Evolutionary conservation across 2,888 invertebrate genomes (phyloP).

Genomic region (Drosophila mimica): DNA sequence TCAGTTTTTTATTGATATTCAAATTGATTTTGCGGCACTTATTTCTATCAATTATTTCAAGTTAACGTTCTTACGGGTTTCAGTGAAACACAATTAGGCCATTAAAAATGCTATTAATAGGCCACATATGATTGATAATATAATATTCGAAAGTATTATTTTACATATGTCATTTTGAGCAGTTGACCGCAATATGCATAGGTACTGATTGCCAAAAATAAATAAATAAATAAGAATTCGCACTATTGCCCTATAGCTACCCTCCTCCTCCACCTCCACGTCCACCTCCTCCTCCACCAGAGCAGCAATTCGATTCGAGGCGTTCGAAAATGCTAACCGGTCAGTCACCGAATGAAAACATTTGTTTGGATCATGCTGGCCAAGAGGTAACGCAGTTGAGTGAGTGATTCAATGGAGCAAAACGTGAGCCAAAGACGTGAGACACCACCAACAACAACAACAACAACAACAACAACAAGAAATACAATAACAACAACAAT

Average conservation of each 20-base stretch:
- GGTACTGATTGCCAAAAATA: constrained; percentile 1
- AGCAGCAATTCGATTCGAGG: constrained; percentile 48
- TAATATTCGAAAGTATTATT: constrained; percentile 66
- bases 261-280: not conserved
- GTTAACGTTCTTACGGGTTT: constrained; percentile 7
- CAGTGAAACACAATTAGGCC: constrained; percentile 37
- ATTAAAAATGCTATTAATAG: constrained; percentile 50
- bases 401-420: constrained; percentile 75
- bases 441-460: constrained; percentile 54
- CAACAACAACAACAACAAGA: constrained; percentile 17
- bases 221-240: constrained; percentile 39
- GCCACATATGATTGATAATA: constrained; percentile 72
- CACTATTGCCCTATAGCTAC: constrained; percentile 47
- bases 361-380: constrained; percentile 62
- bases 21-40: not conserved
- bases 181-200: constrained; percentile 48
- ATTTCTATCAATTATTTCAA: not conserved
- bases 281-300: not conserved
- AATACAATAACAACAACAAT: constrained; percentile 41
- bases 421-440: constrained; percentile 78
- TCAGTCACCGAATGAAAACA: constrained; percentile 72
- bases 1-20: not conserved
- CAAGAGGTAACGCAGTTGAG: constrained; percentile 59
- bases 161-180: constrained; percentile 14
- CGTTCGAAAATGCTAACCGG: constrained; percentile 74